Conservation (phyloP, 2,113 vertebrate species). For the Corynorhinus townsendii region DNA sequence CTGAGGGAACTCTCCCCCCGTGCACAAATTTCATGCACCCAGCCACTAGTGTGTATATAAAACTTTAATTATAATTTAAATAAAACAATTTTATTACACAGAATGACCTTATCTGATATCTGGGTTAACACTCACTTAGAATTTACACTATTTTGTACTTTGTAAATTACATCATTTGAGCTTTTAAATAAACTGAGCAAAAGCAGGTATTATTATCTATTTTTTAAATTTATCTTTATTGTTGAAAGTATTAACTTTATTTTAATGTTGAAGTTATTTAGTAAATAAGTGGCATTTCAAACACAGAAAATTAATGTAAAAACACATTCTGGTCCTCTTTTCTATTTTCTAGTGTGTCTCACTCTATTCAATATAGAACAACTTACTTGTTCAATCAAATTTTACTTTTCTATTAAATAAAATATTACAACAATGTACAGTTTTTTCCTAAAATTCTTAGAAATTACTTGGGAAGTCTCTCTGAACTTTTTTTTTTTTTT, state of each 20-base stretch:
- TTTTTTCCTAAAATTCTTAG: not conserved
- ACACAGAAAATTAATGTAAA: not conserved
- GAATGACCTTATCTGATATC: not conserved
- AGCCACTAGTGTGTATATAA: not conserved
- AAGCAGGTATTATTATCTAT: not conserved
- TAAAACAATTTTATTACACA: not conserved
- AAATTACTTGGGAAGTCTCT: not conserved
- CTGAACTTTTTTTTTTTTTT: not conserved
- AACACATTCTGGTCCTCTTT: not conserved
- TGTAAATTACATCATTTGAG: not conserved
- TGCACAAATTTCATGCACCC: too few relatives aligned
- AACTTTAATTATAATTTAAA: not conserved
- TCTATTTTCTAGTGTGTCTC: not conserved
- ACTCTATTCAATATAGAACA: not conserved
- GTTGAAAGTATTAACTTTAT: not conserved
- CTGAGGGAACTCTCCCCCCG: too few relatives aligned
- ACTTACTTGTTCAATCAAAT: not conserved
- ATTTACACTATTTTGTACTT: not conserved
- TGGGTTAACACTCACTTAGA: not conserved
- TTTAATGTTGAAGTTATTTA: not conserved
- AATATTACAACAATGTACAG: not conserved
- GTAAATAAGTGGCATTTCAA: not conserved
- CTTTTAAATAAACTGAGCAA: not conserved
- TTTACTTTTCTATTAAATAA: not conserved
- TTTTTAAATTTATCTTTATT: too few relatives aligned